Base-by-base conservation (phyloP, 2,113 vertebrate species). In the Eretmochelys imbricata region DNA sequence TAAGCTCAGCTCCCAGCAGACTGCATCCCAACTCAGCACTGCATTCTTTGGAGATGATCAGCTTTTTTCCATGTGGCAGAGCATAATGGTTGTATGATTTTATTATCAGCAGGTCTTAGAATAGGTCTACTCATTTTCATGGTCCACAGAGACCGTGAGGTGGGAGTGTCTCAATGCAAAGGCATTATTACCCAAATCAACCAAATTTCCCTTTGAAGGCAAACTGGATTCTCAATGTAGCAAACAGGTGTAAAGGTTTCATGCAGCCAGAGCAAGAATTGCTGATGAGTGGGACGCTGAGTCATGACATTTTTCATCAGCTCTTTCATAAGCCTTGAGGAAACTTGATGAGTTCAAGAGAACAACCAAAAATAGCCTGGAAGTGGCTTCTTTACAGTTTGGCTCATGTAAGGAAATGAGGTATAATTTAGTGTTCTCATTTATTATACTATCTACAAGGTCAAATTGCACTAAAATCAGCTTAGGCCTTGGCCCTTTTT, bases 81-180 rank as follows among this genome's bases (percentile, higher is more conserved):
- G 7, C 4, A 46, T 49, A 54, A 16, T 5, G 42, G 1, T 55
- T 69, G 2, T 1, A 9, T 0, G 4, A 17, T 38, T 35, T 88
- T 35, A 83, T 5, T 31, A 90, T 50, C 38, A 87, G 57, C 11
- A 65, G 5, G 82, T 90, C 35, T 72, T 49, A 3, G 22, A 83
- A 57, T 54, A 50, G 8, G 10, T 22, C 89, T 81, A 22, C 10
- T 7, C 27, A 75, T 50, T 27, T 80, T 79, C 5, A 46, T 65
- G 53, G 8, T 83, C 82, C 90, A 89, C 20, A 78, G 50, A 94
- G 89, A 57, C 29, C 57, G 87, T 25, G 81, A 82, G 53, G 24
- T 42, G 53, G 35, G 8, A 57, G 12, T 14, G 38, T 82, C 24
- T 42, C 20, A 27, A 8, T 42, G 88, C 1, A 69, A 87, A 94